Evolutionary conservation across 2,797 vertebrate species (phyloP), one percentile per base, ranked within the genome.

Genomic region (Sylvilagus floridanus): DNA sequence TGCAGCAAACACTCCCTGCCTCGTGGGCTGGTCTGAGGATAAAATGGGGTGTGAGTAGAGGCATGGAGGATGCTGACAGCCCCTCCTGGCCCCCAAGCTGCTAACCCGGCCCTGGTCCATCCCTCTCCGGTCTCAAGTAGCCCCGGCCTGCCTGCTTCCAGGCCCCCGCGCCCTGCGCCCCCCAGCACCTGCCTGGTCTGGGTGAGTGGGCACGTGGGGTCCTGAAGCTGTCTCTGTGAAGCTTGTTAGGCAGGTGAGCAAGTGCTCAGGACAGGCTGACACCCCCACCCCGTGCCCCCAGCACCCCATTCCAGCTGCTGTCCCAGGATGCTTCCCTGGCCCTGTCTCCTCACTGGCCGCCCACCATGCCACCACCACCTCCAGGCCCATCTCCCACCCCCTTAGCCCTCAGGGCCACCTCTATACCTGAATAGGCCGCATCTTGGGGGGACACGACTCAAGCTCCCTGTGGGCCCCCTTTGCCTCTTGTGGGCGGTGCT

Each of bases 401-500:
- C 37, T 75, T 62, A 69, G 21, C 52, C 84, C 72, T 88, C 54
- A 71, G 50, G n/a, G 75, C 75, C 78, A 86, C 69, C 85, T 95
- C 87, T 88, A 69, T 98, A 98, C 98, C 98, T 98, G 98, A 88
- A 94, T 96, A 73, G 94, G 83, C 71, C 63, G 97, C 93, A 93
- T 96, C 95, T 97, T 97, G 68, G 95, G 96, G 93, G 97, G 97
- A 91, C 91, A 98, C 10, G 96, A 96, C 65, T 98, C 95, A 37
- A 95, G 97, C 6, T 98, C 96, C 87, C 98, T 99, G 94, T 97
- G 98, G 9, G 32, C 73, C 88, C 98, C 98, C 91, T 98, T 98
- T 71, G 89, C 88, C 88, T 99, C 98, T 95, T 98, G 98, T 92
- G 99, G 99, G 26, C 99, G 99, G 97, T 99, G 99, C 52, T 99